A percentile compares a stretch with the other conserved stretches of the same genome.
These are phyloP conservation scores for Eumerus sabulonum DNA, from an alignment of 2,888 invertebrate genomes.

Conservation along the genomic window DNA sequence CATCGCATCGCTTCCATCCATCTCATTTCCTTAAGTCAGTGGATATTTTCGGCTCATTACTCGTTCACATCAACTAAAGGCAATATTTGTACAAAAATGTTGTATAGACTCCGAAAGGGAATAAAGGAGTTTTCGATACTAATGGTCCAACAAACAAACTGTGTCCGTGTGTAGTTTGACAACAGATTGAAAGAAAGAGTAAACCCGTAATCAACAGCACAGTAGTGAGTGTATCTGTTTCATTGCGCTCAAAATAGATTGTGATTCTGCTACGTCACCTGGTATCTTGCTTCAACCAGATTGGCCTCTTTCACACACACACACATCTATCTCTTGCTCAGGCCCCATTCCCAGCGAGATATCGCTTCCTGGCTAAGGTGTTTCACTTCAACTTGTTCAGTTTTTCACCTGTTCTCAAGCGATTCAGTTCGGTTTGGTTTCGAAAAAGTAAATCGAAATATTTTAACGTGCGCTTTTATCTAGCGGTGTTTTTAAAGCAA, in stretches of 20 bases:
- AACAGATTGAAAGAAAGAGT: conserved; percentile 6
- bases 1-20: conserved; percentile 35
- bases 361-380: conserved; percentile 49
- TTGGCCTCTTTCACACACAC: conserved; percentile 54
- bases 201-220: conserved; percentile 1
- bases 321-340: too few species aligned
- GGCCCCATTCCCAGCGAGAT: conserved; percentile 24
- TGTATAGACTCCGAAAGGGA: conserved; percentile 22
- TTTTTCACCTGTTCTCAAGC: conserved; percentile 70
- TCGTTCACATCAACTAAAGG: conserved; percentile 11
- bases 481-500: not conserved
- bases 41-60: conserved; percentile 49
- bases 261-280: conserved; percentile 64
- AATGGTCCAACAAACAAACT: conserved; percentile 1
- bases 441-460: conserved; percentile 13
- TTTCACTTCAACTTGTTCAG: conserved; percentile 56
- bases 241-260: conserved; percentile 63
- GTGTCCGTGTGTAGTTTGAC: not conserved
- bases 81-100: conserved; percentile 5
- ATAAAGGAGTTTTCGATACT: conserved; percentile 16
- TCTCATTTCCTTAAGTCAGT: conserved; percentile 38
- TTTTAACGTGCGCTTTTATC: too few species aligned
- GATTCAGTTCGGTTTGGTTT: conserved; percentile 61
- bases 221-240: conserved; percentile 40
- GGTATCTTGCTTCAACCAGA: conserved; percentile 35